These are phyloP conservation scores for Caenorhabditis sinica DNA, from an alignment of 2,888 invertebrate genomes.

Conservation along the genomic window DNA sequence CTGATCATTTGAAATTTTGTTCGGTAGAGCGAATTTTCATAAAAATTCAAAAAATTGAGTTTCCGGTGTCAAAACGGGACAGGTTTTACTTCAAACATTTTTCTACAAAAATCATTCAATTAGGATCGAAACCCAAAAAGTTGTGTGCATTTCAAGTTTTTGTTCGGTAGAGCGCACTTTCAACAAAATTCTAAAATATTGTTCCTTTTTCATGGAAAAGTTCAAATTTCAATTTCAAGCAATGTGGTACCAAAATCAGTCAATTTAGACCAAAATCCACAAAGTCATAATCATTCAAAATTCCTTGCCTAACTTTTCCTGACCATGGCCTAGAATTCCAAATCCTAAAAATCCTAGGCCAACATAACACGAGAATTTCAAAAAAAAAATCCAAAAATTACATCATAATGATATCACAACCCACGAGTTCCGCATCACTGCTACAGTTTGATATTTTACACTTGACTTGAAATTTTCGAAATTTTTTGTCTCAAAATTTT, in stretches of 20 bases:
- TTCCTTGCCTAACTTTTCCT: not conserved
- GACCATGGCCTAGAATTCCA: not conserved
- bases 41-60: not conserved
- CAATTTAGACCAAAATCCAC: not conserved
- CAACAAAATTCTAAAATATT: not conserved
- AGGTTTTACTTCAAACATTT: not conserved
- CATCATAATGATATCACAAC: conserved; percentile 20
- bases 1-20: not conserved
- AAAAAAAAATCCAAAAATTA: not conserved
- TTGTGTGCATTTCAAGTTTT: not conserved
- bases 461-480: not conserved
- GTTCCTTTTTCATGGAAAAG: not conserved
- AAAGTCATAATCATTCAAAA: not conserved
- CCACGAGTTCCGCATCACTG: conserved; percentile 41
- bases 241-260: not conserved
- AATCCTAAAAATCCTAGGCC: not conserved
- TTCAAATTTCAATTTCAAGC: not conserved
- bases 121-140: not conserved
- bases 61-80: not conserved
- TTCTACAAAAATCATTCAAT: not conserved
- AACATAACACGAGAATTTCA: not conserved
- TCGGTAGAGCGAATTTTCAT: not conserved
- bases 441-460: conserved; percentile 25
- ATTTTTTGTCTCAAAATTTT: not conserved
- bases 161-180: not conserved